These are phyloP conservation scores for Spodoptera exigua DNA, from an alignment of 2,888 invertebrate species.

Conservation along the genomic window DNA sequence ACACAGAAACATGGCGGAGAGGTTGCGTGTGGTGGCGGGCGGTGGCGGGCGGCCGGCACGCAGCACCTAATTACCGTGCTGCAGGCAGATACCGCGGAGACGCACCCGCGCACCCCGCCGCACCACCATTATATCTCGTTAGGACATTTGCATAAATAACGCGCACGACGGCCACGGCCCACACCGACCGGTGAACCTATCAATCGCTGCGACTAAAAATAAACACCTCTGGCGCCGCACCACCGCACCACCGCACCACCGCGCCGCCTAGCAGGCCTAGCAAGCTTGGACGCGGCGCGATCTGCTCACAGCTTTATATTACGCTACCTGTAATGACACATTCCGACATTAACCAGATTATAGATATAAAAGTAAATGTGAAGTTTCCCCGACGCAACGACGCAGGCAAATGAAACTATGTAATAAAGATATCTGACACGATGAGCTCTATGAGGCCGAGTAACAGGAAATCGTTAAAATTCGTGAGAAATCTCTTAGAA, in stretches of 20 bases:
- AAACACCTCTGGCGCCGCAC: slow-evolving; percentile 75
- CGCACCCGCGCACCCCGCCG: slow-evolving; percentile 75
- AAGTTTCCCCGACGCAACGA: slow-evolving; percentile 75
- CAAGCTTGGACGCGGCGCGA: slow-evolving; percentile 35
- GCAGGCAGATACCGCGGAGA: slow-evolving; percentile 76
- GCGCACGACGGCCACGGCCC: slow-evolving; percentile 76
- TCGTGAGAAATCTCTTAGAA: slow-evolving; percentile 81
- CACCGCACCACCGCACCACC: slow-evolving; percentile 56
- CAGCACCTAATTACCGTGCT: slow-evolving; percentile 87
- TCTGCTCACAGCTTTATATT: slow-evolving; percentile 67
- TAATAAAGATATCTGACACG: slow-evolving; percentile 83
- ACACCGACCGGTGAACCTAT: slow-evolving; percentile 79
- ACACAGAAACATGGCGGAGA: slow-evolving; percentile 82
- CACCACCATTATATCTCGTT: slow-evolving; percentile 86
- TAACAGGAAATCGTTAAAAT: slow-evolving; percentile 88
- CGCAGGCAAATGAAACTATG: slow-evolving; percentile 78
- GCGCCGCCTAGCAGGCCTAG: slow-evolving; percentile 59
- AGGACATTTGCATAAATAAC: slow-evolving; percentile 88
- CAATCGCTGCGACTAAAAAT: slow-evolving; percentile 84
- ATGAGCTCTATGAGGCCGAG: slow-evolving; percentile 75
- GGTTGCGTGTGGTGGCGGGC: slow-evolving; percentile 67
- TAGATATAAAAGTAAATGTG: slow-evolving; percentile 76
- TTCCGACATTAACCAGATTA: slow-evolving; percentile 79
- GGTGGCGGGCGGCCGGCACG: slow-evolving; percentile 71
- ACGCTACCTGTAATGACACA: slow-evolving; percentile 77